Conservation (phyloP, 2,888 invertebrate genomes). For the Spodoptera littoralis region DNA sequence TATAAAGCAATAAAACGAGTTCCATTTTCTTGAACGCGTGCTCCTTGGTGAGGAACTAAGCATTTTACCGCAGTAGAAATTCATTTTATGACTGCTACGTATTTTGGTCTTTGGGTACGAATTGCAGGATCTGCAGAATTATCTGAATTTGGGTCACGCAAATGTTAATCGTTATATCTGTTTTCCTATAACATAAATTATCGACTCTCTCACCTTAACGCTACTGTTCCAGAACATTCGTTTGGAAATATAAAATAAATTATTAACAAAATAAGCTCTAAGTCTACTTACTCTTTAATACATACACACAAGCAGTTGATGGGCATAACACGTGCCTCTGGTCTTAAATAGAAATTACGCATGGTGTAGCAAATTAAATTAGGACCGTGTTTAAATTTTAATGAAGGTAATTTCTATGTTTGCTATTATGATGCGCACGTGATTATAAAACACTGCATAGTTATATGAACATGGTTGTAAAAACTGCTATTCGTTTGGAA, state of each 20-base stretch:
- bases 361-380: conserved; percentile 25
- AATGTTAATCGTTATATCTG: no score
- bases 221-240: conserved; percentile 1
- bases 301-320: conserved; percentile 4
- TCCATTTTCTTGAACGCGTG: conserved; percentile 11
- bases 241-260: not conserved
- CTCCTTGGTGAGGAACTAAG: conserved; percentile 5
- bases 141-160: conserved; percentile 10
- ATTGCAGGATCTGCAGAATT: conserved; percentile 6
- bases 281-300: conserved; percentile 12
- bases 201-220: not conserved
- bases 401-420: conserved; percentile 17
- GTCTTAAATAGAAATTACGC: conserved; percentile 24
- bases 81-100: conserved; percentile 4
- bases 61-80: conserved; percentile 21
- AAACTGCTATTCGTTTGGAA: no score
- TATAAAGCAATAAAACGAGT: conserved; percentile 3
- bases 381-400: conserved; percentile 9
- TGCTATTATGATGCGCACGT: conserved; percentile 16
- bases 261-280: not conserved
- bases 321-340: conserved; percentile 9
- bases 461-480: not conserved
- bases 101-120: conserved; percentile 20
- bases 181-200: no score
- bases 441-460: conserved; percentile 12